Conservation (phyloP, 2,113 vertebrate genomes). For the Entosphenus tridentatus region DNA sequence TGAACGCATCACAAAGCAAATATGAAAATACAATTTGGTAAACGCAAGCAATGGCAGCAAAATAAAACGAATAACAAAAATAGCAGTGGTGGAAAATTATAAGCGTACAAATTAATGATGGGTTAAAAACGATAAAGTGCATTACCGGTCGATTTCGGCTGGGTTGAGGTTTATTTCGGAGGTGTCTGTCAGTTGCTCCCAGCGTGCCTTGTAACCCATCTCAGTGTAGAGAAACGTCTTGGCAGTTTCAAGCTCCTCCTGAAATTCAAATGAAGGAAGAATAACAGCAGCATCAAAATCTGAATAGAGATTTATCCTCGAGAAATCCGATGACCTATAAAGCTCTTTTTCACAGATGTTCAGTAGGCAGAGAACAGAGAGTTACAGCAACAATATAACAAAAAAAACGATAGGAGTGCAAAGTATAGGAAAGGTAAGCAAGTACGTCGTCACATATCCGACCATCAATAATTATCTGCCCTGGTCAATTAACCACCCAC, state of each 20-base stretch:
- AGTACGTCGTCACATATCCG: no score
- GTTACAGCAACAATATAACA: no score
- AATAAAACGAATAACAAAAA: conserved; percentile 2
- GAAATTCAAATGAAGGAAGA: background rate
- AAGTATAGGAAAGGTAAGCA: no score
- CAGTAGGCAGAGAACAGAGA: no score
- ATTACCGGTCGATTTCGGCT: conserved; percentile 52
- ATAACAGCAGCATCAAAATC: no score
- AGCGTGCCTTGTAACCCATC: conserved; percentile 89
- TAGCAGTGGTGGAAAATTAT: background rate
- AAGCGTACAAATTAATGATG: conserved; percentile 1
- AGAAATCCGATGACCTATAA: no score
- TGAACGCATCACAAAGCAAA: conserved; percentile 14
- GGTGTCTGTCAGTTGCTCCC: conserved; percentile 54
- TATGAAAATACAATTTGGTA: no score
- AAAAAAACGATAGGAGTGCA: no score
- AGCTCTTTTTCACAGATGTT: no score
- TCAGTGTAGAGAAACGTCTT: conserved; percentile 61
- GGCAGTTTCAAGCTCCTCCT: conserved; percentile 58
- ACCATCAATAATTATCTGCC: no score
- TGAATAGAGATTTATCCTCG: no score
- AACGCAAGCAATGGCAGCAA: background rate
- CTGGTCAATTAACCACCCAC: no score
- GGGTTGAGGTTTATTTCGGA: conserved; percentile 50
- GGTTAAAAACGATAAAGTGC: background rate